Evolutionary conservation across 2,113 vertebrate species (phyloP).

Genomic region (Orthonyx spaldingii): DNA sequence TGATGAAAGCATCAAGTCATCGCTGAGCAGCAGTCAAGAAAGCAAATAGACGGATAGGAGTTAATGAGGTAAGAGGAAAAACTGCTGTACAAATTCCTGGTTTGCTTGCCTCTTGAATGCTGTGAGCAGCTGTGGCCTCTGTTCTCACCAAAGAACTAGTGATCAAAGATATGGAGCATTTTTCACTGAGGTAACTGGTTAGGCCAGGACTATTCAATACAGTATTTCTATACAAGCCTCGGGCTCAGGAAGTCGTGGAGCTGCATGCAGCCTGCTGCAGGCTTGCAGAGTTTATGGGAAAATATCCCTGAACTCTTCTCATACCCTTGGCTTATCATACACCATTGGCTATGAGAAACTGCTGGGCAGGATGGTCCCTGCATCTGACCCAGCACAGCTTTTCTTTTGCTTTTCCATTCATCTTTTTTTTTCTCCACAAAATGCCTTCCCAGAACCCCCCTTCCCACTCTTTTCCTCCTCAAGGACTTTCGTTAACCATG

Average conservation of each 20-base stretch:
- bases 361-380: neutral
- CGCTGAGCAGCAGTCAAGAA: neutral
- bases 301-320: neutral
- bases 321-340: neutral
- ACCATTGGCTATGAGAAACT: neutral
- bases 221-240: neutral
- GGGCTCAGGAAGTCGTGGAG: neutral
- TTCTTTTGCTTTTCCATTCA: neutral
- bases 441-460: neutral
- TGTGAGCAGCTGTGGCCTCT: neutral
- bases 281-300: neutral
- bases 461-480: neutral
- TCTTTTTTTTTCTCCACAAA: neutral
- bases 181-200: neutral
- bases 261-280: neutral
- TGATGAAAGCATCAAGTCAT: neutral
- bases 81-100: neutral
- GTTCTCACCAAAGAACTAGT: neutral
- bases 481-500: fast-evolving
- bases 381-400: neutral
- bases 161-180: neutral
- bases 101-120: neutral
- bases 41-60: neutral
- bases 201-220: neutral
- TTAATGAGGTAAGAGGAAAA: neutral